phyloP scores from a whole-genome alignment of 1,140 invertebrate genomes.

The Ditylenchus dipsaci region DNA sequence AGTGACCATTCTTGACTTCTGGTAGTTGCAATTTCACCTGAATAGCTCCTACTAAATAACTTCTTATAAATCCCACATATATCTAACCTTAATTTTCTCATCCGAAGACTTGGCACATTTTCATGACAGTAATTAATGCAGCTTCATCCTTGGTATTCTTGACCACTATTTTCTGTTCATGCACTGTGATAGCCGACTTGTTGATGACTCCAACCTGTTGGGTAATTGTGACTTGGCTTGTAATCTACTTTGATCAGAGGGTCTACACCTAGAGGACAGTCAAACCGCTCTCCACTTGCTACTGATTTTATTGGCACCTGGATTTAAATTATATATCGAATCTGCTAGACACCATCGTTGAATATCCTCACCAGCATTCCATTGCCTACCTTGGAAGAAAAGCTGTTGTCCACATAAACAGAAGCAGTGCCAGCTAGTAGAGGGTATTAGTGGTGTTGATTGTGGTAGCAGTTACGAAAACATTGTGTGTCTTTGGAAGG shows the following conservation, averaged over 20 bases:
- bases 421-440: no score
- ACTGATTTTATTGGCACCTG: no score
- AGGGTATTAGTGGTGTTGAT: no score
- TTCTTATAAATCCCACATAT: neutral
- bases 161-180: conserved; percentile 58
- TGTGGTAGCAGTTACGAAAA: no score
- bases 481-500: no score
- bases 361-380: no score
- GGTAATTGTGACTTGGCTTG: conserved; percentile 58
- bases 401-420: no score
- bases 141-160: conserved; percentile 57
- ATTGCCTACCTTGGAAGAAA: no score
- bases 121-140: conserved; percentile 57
- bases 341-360: no score
- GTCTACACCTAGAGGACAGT: conserved; percentile 61
- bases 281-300: no score
- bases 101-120: conserved; percentile 59
- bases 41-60: neutral
- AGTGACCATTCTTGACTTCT: conserved; percentile 22
- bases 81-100: conserved; percentile 60
- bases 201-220: conserved; percentile 44
- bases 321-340: no score
- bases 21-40: conserved; percentile 42
- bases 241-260: conserved; percentile 58
- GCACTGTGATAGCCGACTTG: conserved; percentile 42